Evolutionary conservation across 2,888 invertebrate species (phyloP), one percentile per base, ranked within the genome.

Genomic region (Miltochrista miniata): DNA sequence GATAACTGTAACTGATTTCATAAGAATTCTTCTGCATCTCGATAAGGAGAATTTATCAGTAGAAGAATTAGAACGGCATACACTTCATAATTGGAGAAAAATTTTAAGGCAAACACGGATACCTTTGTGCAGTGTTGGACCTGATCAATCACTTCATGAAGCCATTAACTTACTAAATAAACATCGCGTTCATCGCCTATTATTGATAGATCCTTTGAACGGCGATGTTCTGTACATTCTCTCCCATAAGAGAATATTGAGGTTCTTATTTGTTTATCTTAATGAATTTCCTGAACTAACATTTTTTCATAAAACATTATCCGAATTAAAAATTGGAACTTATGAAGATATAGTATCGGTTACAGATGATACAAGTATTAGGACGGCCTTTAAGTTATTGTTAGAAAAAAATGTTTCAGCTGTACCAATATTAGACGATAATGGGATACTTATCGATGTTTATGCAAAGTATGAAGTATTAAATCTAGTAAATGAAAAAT

Each of bases 401-500:
- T 72, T 90, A 70, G 85, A 89, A 61, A 89, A 86, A 76, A 83
- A 90, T 83, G 79, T 91, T 61, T 91, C 91, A 35, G 91, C 91
- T 72, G 78, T 91, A 61, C 90, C 91, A 33, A 75, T 91, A 55
- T 75, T 91, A 72, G 87, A 89, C 63, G 86, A 88, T 50, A 81
- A 83, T 49, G 86, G 87, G 47, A 83, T 72, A 56, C 79, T 91
- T 56, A 69, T 90, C 54, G 88, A 87, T 67, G 90, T 91, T 33
- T 91, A 90, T 72, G 88, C 91, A 62, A 92, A 91, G 78, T 91
- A 89, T 74, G 91, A 92, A 83, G 91, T 92, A 59, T 83, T 92
- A 66, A 97, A 97, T 93, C 92, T 98, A 89, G 98, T 97, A 58
- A 97, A 96, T 71, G 97, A 98, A 88, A 97, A 97, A 90, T 96